A percentile compares a stretch with the other conserved stretches of the same genome.
Conservation (phyloP, 2,888 invertebrate genomes). For the Apodemia hepburni region DNA sequence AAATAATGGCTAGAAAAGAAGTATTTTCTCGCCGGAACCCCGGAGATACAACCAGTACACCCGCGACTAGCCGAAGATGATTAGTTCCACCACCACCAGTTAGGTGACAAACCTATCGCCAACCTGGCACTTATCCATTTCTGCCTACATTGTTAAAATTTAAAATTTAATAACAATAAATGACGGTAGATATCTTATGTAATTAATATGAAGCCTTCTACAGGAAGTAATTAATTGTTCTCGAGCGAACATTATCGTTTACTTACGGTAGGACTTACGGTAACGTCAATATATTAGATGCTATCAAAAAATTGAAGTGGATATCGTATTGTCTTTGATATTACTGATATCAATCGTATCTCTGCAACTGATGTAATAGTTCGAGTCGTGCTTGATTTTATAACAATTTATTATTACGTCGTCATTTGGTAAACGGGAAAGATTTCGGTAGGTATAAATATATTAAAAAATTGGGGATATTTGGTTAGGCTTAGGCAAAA, state of each 20-base stretch:
- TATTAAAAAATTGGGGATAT: no score
- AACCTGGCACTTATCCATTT: no score
- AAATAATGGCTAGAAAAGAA: no score
- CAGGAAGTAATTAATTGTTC: conserved; percentile 10
- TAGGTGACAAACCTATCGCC: no score
- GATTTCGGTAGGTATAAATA: no score
- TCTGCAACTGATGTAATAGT: neutral
- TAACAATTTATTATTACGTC: conserved; percentile 8
- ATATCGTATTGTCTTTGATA: conserved; percentile 6
- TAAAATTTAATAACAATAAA: neutral
- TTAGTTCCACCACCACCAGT: no score
- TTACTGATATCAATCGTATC: conserved; percentile 5
- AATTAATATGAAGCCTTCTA: neutral
- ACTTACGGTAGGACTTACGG: conserved; percentile 10
- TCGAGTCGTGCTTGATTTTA: neutral
- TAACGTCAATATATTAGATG: conserved; percentile 15
- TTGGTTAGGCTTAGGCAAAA: no score
- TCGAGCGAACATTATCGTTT: conserved; percentile 12
- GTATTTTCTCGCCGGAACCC: no score
- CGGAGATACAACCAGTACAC: no score
- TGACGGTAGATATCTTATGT: neutral
- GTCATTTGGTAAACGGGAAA: neutral
- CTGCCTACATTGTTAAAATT: neutral
- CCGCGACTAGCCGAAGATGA: no score
- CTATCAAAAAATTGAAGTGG: conserved; percentile 11